Conservation (phyloP, 2,888 invertebrate species). For the Bembecia ichneumoniformis region DNA sequence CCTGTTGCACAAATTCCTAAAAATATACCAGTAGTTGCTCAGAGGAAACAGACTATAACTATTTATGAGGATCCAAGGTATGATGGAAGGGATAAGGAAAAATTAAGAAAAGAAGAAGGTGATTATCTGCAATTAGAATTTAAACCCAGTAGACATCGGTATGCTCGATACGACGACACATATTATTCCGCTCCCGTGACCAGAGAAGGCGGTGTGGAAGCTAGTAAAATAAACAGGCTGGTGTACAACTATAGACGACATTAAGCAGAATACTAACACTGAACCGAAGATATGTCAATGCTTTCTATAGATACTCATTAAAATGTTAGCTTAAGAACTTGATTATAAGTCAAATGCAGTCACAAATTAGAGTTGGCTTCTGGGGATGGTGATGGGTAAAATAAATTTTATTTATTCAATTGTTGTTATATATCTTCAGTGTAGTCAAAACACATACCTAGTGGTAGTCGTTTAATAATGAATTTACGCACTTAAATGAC, state of each 20-base stretch:
- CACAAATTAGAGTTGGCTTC: constrained; percentile 16
- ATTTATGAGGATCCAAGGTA: constrained; percentile 68
- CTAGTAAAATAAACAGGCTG: constrained; percentile 64
- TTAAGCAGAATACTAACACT: constrained; percentile 14
- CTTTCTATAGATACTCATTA: constrained; percentile 40
- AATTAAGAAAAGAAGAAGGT: constrained; percentile 49
- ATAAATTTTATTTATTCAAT: constrained; percentile 4
- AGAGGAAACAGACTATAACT: constrained; percentile 63
- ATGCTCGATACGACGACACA: constrained; percentile 57
- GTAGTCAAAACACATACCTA: no score
- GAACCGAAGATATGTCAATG: constrained; percentile 8
- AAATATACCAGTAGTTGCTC: constrained; percentile 52
- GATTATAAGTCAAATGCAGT: constrained; percentile 1
- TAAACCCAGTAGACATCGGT: constrained; percentile 58
- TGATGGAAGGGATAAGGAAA: constrained; percentile 47
- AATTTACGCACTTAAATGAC: no score
- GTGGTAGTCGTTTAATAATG: no score
- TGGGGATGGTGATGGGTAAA: constrained; percentile 27
- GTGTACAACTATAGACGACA: constrained; percentile 65
- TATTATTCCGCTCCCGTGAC: constrained; percentile 38
- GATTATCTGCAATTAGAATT: constrained; percentile 57
- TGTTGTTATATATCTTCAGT: no score
- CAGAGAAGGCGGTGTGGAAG: constrained; percentile 43
- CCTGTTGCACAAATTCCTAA: constrained; percentile 47
- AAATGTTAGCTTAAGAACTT: not conserved